Percentiles rank a stretch among this genome's conserved stretches.
Conservation (phyloP, 2,888 invertebrate species). For the Amblyjoppa proteus region DNA sequence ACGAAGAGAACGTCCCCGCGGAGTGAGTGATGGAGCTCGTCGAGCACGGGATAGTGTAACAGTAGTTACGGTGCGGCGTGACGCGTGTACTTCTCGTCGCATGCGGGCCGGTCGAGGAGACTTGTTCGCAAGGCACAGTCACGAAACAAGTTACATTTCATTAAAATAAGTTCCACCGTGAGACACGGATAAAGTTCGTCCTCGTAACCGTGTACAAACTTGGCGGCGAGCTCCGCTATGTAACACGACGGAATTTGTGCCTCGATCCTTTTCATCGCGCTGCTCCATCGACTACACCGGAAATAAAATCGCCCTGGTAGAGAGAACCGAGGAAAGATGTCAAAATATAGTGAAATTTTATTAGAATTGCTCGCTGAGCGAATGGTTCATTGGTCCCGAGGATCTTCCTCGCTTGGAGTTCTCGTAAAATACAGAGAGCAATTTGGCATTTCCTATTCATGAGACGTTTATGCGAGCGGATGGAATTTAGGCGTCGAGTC, state of each 20-base stretch:
- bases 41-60: not conserved
- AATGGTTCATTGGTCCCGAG: constrained; percentile 61
- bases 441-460: constrained; percentile 70
- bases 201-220: not conserved
- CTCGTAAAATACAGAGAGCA: constrained; percentile 64
- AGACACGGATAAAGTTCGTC: constrained; percentile 54
- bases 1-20: constrained; percentile 27
- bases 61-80: not conserved
- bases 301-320: too few species aligned
- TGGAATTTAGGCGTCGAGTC: constrained; percentile 61
- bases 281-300: not conserved
- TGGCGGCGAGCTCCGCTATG: not conserved
- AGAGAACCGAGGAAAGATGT: not conserved
- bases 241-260: not conserved
- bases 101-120: constrained; percentile 21
- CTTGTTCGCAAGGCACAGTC: constrained; percentile 42
- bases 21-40: constrained; percentile 36
- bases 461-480: constrained; percentile 68
- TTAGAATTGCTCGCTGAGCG: constrained; percentile 54
- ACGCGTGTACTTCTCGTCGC: constrained; percentile 11
- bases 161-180: constrained; percentile 57
- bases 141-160: constrained; percentile 66
- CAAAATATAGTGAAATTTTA: constrained; percentile 55
- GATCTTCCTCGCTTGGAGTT: constrained; percentile 25
- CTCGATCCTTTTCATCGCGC: not conserved